A percentile compares a stretch with the other conserved stretches of the same genome.
phyloP scores from a whole-genome alignment of 2,797 vertebrate species.

The Siniperca obscura region DNA sequence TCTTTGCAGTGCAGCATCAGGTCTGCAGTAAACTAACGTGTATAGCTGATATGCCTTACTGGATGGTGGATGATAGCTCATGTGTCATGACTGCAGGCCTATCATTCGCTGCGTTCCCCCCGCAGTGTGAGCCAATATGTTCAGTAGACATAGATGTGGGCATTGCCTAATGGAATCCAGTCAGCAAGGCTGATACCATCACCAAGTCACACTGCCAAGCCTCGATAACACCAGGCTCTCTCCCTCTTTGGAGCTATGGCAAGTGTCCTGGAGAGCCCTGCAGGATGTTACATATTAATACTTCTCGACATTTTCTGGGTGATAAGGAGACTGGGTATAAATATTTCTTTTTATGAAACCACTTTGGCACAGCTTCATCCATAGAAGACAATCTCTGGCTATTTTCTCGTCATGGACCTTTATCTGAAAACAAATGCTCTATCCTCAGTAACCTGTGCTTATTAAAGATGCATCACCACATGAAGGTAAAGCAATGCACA shows the following conservation, averaged over 20 bases:
- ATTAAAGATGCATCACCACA: conserved; percentile 38
- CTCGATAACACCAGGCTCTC: conserved; percentile 77
- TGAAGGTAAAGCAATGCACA: conserved; percentile 15
- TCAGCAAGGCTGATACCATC: conserved; percentile 80
- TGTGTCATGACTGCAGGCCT: conserved; percentile 74
- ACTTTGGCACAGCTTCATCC: conserved; percentile 55
- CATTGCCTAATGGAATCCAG: conserved; percentile 84
- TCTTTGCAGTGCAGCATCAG: conserved; percentile 64
- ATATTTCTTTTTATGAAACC: conserved; percentile 73
- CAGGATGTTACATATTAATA: conserved; percentile 85
- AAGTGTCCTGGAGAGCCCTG: conserved; percentile 80
- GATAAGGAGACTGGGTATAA: conserved; percentile 77
- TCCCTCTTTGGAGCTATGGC: conserved; percentile 67
- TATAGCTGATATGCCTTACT: conserved; percentile 65
- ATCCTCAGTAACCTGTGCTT: conserved; percentile 61
- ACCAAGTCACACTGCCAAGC: conserved; percentile 73
- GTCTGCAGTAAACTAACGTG: conserved; percentile 66
- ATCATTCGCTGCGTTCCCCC: conserved; percentile 61
- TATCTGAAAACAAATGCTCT: conserved; percentile 64
- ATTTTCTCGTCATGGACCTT: conserved; percentile 53
- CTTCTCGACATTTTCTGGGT: conserved; percentile 72
- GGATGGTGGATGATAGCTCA: conserved; percentile 73
- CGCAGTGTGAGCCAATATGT: conserved; percentile 76
- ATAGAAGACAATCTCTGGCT: conserved; percentile 58
- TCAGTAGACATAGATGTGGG: conserved; percentile 77